Evolutionary conservation across 2,113 vertebrate genomes (phyloP), one percentile per base, ranked within the genome.

Genomic region (Thomomys bottae): DNA sequence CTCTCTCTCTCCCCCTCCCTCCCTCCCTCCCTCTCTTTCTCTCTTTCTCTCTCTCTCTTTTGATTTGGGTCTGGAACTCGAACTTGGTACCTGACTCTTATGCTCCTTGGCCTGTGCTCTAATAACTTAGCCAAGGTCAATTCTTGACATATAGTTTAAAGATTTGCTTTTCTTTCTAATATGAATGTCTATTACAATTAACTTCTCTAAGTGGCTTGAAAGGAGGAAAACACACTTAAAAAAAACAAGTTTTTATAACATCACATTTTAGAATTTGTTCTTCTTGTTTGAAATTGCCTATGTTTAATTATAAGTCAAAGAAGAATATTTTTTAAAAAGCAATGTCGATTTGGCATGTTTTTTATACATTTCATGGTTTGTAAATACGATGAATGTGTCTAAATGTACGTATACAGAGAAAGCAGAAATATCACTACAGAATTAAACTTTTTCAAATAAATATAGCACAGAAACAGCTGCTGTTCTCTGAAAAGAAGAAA

Each of bases 261-360:
- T 88, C 67, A 63, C 81, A 89, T 87, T 91, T 89, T 89, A 83
- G 42, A 80, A 87, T 84, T 94, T 92, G 26, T 54, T 93, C 93
- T 89, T 72, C 26, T 77, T 89, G 20, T 81, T 42, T 87, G 21
- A 78, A 84, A 84, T 76, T 94, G 34, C 87, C 23, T 20, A 32
- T 89, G 10, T 92, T 94, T 81, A 40, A 84, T 81, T 95, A 63
- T 66, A 81, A 8, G 30, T 59, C n/a, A 84, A 80, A 90, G 36
- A 21, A 11, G 30, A 8, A 6, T 87, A 63, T 89, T 90, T 89
- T 84, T 67, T 63, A 80, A 88, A 82, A 88, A 94, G 24, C 8
- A 61, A 64, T 81, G 40, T 82, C 36, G 84, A 38, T 91, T 91
- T 68, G 83, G 42, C 67, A 71, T 70, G 21, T 38, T 83, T 86